These are phyloP conservation scores for Tauraco erythrolophus DNA, from an alignment of 2,113 vertebrate genomes.

Conservation along the genomic window DNA sequence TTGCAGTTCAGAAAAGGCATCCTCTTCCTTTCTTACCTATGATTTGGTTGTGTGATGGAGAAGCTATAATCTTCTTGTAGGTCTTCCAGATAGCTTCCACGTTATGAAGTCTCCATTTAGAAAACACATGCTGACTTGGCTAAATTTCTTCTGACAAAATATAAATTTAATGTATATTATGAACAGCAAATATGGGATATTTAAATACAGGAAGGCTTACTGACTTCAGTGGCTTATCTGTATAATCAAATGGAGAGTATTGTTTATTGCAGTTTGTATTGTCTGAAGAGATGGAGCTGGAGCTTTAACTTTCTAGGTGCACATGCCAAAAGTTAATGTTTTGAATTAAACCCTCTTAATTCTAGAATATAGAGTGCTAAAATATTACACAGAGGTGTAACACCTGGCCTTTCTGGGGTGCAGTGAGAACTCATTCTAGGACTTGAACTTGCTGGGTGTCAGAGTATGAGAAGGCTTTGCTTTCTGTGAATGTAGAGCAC, in stretches of 20 bases:
- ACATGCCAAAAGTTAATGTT: neutral
- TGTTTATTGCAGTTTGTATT: neutral
- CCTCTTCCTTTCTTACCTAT: neutral
- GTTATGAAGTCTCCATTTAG: neutral
- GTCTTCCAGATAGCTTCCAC: neutral
- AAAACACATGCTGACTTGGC: neutral
- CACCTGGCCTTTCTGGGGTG: neutral
- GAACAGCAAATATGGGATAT: neutral
- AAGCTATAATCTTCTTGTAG: neutral
- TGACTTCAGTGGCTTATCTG: neutral
- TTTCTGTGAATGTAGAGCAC: neutral
- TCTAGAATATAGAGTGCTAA: neutral
- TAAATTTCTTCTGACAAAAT: neutral
- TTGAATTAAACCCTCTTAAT: neutral
- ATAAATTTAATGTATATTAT: neutral
- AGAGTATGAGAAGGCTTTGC: neutral
- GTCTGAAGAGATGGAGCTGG: neutral
- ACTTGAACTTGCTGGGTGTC: neutral
- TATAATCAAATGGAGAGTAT: neutral
- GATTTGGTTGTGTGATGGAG: neutral
- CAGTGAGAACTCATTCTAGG: neutral
- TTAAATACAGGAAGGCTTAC: neutral
- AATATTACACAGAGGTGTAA: neutral
- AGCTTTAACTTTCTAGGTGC: neutral
- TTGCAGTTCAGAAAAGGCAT: neutral